phyloP scores from a whole-genome alignment of 2,113 vertebrate species.

The Rhipidura dahli region DNA sequence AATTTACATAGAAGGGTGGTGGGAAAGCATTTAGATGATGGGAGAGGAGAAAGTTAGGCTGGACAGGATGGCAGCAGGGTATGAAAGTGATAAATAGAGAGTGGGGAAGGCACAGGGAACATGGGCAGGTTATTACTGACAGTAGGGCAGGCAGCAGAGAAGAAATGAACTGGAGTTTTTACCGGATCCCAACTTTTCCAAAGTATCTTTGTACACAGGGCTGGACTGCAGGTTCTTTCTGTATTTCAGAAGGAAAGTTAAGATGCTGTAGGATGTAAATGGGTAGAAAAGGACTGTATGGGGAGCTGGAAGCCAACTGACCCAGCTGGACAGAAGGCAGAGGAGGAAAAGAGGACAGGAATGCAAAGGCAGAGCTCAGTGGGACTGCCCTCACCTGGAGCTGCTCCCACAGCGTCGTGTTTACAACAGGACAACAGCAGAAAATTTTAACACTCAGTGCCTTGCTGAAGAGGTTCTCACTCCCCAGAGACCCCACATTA shows the following conservation, averaged over 20 bases:
- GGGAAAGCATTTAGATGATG: neutral
- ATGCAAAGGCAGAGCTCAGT: neutral
- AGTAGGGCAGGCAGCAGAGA: neutral
- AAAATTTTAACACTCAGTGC: neutral
- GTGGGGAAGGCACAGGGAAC: neutral
- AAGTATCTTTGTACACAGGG: neutral
- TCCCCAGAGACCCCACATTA: neutral
- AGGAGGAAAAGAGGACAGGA: neutral
- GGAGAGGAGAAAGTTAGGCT: neutral
- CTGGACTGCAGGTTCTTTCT: neutral
- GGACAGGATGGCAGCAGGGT: neutral
- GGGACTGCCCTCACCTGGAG: neutral
- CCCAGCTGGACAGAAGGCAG: neutral
- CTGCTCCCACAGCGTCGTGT: neutral
- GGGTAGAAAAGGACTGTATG: neutral
- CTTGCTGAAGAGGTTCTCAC: neutral
- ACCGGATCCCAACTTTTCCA: neutral
- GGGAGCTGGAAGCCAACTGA: neutral
- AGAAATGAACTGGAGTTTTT: constrained; percentile 5
- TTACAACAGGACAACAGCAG: neutral
- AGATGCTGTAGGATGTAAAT: neutral
- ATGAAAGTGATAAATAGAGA: neutral
- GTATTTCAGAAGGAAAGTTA: neutral
- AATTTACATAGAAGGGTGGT: constrained; percentile 1
- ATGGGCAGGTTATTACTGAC: neutral